Evolutionary conservation across 1,140 invertebrate species (phyloP).

Genomic region (Fopius arisanus): DNA sequence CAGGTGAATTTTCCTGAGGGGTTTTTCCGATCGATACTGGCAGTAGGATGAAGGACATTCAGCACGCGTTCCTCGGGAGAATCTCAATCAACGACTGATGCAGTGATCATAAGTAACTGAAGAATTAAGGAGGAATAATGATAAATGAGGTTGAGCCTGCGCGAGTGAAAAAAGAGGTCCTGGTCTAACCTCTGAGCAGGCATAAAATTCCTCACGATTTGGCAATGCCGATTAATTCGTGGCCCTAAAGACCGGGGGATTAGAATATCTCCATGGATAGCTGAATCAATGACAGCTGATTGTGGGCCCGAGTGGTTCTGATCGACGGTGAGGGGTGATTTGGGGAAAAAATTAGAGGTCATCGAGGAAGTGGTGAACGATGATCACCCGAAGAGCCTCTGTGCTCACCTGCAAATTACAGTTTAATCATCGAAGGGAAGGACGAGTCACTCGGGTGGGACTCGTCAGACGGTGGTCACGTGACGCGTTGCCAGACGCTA

Average conservation of each 20-base stretch:
- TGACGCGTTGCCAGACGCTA: slow-evolving; percentile 4
- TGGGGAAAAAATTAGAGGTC: not conserved
- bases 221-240: no score
- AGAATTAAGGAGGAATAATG: not conserved
- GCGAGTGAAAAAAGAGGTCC: slow-evolving; percentile 7
- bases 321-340: not conserved
- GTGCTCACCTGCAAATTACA: not conserved
- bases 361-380: slow-evolving; percentile 1
- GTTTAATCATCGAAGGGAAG: slow-evolving; percentile 12
- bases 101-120: not conserved
- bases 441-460: not conserved
- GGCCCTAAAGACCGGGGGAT: no score
- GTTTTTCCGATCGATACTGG: slow-evolving; percentile 5
- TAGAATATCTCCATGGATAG: no score
- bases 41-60: slow-evolving; percentile 14
- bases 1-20: no score
- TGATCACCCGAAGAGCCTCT: slow-evolving; percentile 9
- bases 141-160: slow-evolving; percentile 25
- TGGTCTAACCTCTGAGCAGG: not conserved
- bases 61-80: not conserved
- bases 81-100: not conserved
- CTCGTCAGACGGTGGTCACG: slow-evolving; percentile 20
- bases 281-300: not conserved
- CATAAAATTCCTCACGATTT: no score
- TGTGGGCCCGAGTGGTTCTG: no score